phyloP scores from a whole-genome alignment of 2,797 vertebrate genomes.

The Remorina albescens region DNA sequence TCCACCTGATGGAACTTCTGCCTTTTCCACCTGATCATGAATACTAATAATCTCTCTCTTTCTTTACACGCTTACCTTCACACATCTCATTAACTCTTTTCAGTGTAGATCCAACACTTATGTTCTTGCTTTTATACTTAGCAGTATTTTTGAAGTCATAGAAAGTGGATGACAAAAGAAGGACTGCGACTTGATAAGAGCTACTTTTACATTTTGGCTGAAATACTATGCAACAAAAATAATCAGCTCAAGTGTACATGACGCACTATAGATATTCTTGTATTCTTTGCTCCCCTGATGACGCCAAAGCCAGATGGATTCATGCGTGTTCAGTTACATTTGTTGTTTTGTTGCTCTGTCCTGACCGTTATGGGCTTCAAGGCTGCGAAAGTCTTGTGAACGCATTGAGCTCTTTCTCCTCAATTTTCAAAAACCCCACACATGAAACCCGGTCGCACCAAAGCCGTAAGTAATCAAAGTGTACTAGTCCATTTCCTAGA shows the following conservation, averaged over 20 bases:
- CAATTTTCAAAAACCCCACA: conserved; percentile 1
- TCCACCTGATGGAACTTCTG: conserved; percentile 59
- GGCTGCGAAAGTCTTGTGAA: not conserved
- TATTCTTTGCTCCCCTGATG: not conserved
- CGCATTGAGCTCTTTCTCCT: not conserved
- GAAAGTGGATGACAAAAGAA: not conserved
- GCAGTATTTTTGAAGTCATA: not conserved
- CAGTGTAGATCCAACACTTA: not conserved
- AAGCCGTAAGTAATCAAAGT: conserved; percentile 39
- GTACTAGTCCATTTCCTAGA: conserved; percentile 51
- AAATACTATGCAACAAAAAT: conserved; percentile 14
- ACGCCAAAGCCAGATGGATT: not conserved
- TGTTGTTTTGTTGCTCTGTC: not conserved
- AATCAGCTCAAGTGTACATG: not conserved
- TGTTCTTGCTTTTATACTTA: conserved; percentile 15
- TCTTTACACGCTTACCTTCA: conserved; percentile 25
- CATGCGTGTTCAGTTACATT: not conserved
- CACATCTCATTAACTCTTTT: conserved; percentile 41
- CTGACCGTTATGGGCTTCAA: not conserved
- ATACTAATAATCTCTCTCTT: conserved; percentile 66
- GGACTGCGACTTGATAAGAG: not conserved
- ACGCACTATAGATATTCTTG: not conserved
- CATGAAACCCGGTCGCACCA: not conserved
- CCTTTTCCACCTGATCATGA: conserved; percentile 76
- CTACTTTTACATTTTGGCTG: conserved; percentile 4